Base-by-base conservation (phyloP, 92 coral and sea anemone genomes). In the Nematostella vectensis region DNA sequence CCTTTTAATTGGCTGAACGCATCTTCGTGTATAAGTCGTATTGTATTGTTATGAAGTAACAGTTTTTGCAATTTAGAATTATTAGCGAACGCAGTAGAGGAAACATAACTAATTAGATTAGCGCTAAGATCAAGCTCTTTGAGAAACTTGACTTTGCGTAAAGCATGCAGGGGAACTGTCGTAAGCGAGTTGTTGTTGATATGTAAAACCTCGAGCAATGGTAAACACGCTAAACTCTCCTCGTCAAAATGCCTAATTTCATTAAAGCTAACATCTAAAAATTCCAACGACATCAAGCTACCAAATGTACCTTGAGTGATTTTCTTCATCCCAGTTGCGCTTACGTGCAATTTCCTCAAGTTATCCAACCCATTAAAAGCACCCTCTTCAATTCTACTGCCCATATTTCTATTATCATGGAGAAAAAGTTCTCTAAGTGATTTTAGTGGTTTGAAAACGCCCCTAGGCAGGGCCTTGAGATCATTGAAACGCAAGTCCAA, bases 271-370 rank as follows among this genome's bases (percentile, higher is more conserved):
- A 84, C 44, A 40, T 70, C 75, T 12, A 85, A 28, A 43, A 23
- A 47, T 47, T 42, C 48, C 18, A 85, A 57, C 52, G 94, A 85
- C 70, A 77, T 82, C 27, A 85, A 51, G 29, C 53, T 65, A n/a
- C 88, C 83, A 8, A 85, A 44, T 9, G 50, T 57, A 1, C 63
- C 77, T 19, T 53, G 56, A 25, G 54, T 57, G 20, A 85, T 38
- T 29, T 28, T 53, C 22, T 25, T 61, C 20, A 85, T 25, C 3
- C 30, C 48, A 38, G 70, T 61, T 13, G 43, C 62, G 23, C 80
- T 66, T 29, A 85, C 19, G 24, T 54, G 52, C 11, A 85, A 44
- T 0, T 43, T 65, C 36, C 52, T 23, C 37, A 85, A 51, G 44
- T 54, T 30, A 39, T 70, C 50, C 25, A 85, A 38, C 53, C 74